A percentile compares a stretch with the other conserved stretches of the same genome.
Evolutionary conservation across 2,888 invertebrate species (phyloP).

Genomic region (Lepidocyrtinus sp.): DNA sequence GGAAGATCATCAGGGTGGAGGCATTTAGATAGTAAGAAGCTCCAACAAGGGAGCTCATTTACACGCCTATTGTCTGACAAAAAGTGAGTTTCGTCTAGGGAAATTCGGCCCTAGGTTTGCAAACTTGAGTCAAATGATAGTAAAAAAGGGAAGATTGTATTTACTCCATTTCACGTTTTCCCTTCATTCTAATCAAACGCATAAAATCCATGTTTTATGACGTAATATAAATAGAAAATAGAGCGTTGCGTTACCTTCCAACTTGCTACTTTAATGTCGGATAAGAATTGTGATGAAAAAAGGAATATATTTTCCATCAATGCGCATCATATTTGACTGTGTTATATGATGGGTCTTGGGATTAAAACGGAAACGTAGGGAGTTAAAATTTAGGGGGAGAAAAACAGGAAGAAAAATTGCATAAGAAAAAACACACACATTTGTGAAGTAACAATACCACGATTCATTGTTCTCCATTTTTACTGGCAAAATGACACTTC

Average conservation of each 20-base stretch:
- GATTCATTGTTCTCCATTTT: conserved; percentile 6
- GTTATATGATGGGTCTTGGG: conserved; percentile 38
- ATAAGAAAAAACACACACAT: neutral
- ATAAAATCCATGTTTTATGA: conserved; percentile 33
- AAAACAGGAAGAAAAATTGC: too few species aligned
- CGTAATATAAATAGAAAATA: conserved; percentile 18
- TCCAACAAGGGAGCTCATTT: conserved; percentile 35
- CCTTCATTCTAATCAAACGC: conserved; percentile 37
- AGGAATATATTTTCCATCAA: conserved; percentile 48
- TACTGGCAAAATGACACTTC: conserved; percentile 6
- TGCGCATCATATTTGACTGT: conserved; percentile 27
- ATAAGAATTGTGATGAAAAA: conserved; percentile 33
- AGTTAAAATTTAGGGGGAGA: too few species aligned
- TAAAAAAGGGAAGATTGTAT: neutral
- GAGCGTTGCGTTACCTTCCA: conserved; percentile 9
- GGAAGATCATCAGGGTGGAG: neutral
- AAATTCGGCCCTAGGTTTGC: conserved; percentile 3
- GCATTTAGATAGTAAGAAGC: neutral
- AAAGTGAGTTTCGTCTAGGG: conserved; percentile 7
- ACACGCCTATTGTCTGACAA: conserved; percentile 35
- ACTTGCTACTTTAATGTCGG: neutral
- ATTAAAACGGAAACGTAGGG: conserved; percentile 38
- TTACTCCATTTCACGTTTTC: conserved; percentile 23
- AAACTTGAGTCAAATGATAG: neutral
- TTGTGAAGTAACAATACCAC: conserved; percentile 2